Conservation (phyloP, 2,797 vertebrate species). For the Squalus acanthias region DNA sequence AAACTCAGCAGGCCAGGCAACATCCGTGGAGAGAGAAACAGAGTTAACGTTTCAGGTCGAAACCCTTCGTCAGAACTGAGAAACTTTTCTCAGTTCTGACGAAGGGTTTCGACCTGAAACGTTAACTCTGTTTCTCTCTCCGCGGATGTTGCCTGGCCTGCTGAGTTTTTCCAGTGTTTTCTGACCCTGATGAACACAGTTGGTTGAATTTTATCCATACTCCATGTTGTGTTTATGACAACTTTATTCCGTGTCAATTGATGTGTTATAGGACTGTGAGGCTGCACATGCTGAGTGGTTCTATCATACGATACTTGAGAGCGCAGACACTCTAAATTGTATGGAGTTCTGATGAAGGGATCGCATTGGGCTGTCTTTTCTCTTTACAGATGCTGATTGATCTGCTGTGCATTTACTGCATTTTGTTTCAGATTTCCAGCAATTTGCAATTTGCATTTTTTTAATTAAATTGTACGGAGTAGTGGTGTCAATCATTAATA, state of each 20-base stretch:
- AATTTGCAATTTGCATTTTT: background rate
- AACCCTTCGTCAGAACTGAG: too few relatives aligned
- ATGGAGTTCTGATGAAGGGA: background rate
- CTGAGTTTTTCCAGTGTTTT: too few relatives aligned
- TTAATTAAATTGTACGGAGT: background rate
- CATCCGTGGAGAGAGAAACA: too few relatives aligned
- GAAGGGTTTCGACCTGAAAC: too few relatives aligned
- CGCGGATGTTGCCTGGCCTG: too few relatives aligned
- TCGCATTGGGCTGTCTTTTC: background rate
- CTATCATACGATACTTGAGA: background rate
- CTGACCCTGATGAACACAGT: too few relatives aligned
- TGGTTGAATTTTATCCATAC: background rate
- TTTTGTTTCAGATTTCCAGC: background rate
- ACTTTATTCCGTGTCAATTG: background rate
- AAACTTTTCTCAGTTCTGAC: too few relatives aligned
- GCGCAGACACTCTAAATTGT: background rate
- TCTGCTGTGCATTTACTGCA: background rate
- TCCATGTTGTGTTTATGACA: background rate
- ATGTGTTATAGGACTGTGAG: background rate
- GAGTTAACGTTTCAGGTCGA: too few relatives aligned
- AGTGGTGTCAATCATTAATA: background rate
- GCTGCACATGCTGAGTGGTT: too few relatives aligned
- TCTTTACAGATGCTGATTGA: background rate
- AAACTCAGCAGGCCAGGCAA: too few relatives aligned
- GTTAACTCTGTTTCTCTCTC: too few relatives aligned